Evolutionary conservation across 2,797 vertebrate genomes (phyloP), one percentile per base, ranked within the genome.

Genomic region (Melanitta fusca): DNA sequence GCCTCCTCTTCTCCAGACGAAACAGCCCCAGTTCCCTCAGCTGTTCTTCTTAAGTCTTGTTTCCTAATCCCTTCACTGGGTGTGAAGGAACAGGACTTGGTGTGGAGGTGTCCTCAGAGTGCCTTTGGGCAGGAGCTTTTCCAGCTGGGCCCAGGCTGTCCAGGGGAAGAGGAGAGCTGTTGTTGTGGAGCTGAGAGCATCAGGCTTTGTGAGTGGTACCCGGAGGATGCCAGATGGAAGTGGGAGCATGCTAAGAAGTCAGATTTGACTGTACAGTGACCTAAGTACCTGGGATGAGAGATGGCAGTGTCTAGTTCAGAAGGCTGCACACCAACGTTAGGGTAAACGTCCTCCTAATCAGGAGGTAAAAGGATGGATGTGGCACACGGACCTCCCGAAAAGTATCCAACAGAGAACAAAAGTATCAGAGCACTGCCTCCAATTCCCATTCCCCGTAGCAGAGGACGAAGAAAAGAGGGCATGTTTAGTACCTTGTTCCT

Each of bases 401-500:
- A 22, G 16, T 71, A 82, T 78, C 64, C 84, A 89, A 89, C 49
- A 78, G 43, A 78, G 57, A 92, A 87, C 34, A 86, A 87, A 87
- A 85, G 73, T 80, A 83, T 80, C 34, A 38, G 68, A 85, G 13
- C 28, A 10, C 47, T 4, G 0, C 56, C 57, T 93, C 16, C 0
- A 15, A 71, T 92, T 89, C 45, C 30, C 6, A 1, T 90, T 92
- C 64, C 78, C 69, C 68, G 51, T 64, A 93, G 61, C 60, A 87
- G 71, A 45, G n/a, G 47, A 82, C 64, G 60, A 80, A 57, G 56
- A 82, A 90, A 80, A 43, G 27, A 66, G 9, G 28, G 82, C 60
- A 32, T 53, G 43, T 68, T 93, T 85, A 85, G 57, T 80, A 73
- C 28, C 61, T 92, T 87, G 64, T 93, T 96, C 72, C 61, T 95